Conservation (phyloP, 2,888 invertebrate species). For the Drosophila prolongata region DNA sequence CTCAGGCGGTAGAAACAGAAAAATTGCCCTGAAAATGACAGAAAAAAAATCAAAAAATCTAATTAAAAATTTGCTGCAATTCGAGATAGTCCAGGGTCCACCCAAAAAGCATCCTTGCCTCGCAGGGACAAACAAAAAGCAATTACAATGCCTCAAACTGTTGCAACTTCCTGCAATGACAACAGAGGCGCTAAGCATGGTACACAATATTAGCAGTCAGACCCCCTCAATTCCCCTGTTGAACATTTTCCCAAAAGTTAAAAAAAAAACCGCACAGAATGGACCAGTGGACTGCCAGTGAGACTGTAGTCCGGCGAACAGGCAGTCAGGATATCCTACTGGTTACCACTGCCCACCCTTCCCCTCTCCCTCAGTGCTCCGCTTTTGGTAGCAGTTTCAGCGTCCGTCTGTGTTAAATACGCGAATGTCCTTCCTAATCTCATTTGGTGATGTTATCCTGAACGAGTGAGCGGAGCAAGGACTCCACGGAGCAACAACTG, state of each 20-base stretch:
- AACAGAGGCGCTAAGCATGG: slow-evolving; percentile 71
- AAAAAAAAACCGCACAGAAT: slow-evolving; percentile 30
- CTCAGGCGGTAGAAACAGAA: slow-evolving; percentile 49
- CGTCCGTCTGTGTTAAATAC: slow-evolving; percentile 69
- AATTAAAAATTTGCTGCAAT: slow-evolving; percentile 73
- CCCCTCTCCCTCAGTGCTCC: slow-evolving; percentile 17
- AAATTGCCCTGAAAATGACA: slow-evolving; percentile 50
- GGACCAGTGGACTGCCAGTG: slow-evolving; percentile 25
- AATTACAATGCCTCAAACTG: slow-evolving; percentile 81
- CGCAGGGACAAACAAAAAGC: slow-evolving; percentile 77
- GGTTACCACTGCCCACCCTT: slow-evolving; percentile 43
- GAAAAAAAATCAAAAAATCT: slow-evolving; percentile 67
- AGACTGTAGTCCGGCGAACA: slow-evolving; percentile 62
- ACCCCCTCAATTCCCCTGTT: slow-evolving; percentile 7
- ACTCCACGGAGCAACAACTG: slow-evolving; percentile 34
- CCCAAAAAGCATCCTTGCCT: slow-evolving; percentile 5
- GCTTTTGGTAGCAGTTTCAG: slow-evolving; percentile 38
- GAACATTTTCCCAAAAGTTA: slow-evolving; percentile 17
- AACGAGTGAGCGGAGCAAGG: slow-evolving; percentile 48
- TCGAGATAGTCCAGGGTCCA: slow-evolving; percentile 25
- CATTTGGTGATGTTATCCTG: slow-evolving; percentile 77
- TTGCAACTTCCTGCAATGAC: slow-evolving; percentile 72
- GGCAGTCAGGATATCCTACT: slow-evolving; percentile 76
- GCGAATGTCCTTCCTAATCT: slow-evolving; percentile 83
- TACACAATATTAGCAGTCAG: slow-evolving; percentile 63